Evolutionary conservation across 1,140 invertebrate species (phyloP), one percentile per base, ranked within the genome.

Genomic region (Drosophila eugracilis): DNA sequence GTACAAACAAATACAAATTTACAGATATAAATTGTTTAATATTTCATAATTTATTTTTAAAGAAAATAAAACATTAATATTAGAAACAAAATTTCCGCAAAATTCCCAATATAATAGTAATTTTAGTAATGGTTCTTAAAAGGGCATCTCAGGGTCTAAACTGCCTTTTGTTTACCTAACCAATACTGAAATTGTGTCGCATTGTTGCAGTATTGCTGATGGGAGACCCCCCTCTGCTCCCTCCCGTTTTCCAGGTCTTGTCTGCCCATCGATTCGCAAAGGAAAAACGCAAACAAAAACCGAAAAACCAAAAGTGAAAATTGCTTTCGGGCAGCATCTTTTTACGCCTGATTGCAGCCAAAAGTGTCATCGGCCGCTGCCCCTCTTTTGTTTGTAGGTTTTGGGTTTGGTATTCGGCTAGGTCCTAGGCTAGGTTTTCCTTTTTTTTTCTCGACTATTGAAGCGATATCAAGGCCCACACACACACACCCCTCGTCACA

Each of bases 121-220:
- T 12, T 5, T 10, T n/a, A 42, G n/a, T 19, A 3, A 17, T 10
- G 15, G n/a, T n/a, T n/a, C n/a, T n/a, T n/a, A n/a, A n/a, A n/a
- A n/a, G 15, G 36, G 30, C 28, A 67, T 9, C 7, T 22, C 0
- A 0, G 10, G 28, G 15, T 52, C 37, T 22, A 6, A 14, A 34
- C 60, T 21, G 22, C 6, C 9, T 26, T 49, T 15, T 22, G 5
- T 26, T 49, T 15, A n/a, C n/a, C n/a, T n/a, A n/a, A n/a, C n/a
- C 17, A 4, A 32, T 21, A n/a, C 14, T 59, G 45, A 75, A 57
- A 65, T 80, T 73, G 49, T 75, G 67, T 70, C 67, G 84, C 80
- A 85, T 89, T 89, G 84, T 89, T 90, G 85, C 85, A 78, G 69
- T 72, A 89, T 89, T 86, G 85, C 89, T 85, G 84, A 89, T 41